These are phyloP conservation scores for Drosophila koepferae DNA, from an alignment of 2,888 invertebrate species.

Conservation along the genomic window DNA sequence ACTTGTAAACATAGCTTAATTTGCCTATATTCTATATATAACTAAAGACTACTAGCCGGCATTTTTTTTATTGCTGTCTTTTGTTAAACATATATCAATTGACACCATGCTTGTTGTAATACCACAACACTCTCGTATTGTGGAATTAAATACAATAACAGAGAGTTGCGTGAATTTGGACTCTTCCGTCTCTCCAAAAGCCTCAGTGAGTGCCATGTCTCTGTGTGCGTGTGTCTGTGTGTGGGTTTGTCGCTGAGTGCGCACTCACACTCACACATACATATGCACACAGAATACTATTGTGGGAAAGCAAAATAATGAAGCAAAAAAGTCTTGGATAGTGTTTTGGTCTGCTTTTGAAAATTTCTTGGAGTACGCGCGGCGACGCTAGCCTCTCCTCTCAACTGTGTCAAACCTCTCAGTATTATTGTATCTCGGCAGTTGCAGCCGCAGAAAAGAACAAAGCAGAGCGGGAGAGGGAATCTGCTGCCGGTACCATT, in stretches of 20 bases:
- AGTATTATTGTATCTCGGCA: slow-evolving; percentile 47
- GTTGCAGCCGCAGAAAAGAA: slow-evolving; percentile 45
- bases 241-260: slow-evolving; percentile 22
- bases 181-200: slow-evolving; percentile 42
- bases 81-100: not conserved
- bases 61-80: not conserved
- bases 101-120: slow-evolving; percentile 10
- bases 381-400: slow-evolving; percentile 51
- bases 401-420: slow-evolving; percentile 61
- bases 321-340: slow-evolving; percentile 53
- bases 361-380: slow-evolving; percentile 66
- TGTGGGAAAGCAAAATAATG: slow-evolving; percentile 47
- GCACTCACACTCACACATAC: slow-evolving; percentile 33
- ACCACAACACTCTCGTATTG: slow-evolving; percentile 29
- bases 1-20: not conserved
- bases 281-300: slow-evolving; percentile 24
- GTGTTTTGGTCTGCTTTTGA: slow-evolving; percentile 43
- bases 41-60: no score
- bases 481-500: slow-evolving; percentile 31
- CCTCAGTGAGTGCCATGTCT: slow-evolving; percentile 9
- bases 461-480: slow-evolving; percentile 54
- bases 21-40: not conserved
- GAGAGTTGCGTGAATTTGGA: slow-evolving; percentile 40
- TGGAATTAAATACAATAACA: slow-evolving; percentile 69
- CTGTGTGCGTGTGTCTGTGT: not conserved